Percentiles rank a stretch among this genome's conserved stretches.
Evolutionary conservation across 2,113 vertebrate genomes (phyloP).

Genomic region (Antidorcas marsupialis): DNA sequence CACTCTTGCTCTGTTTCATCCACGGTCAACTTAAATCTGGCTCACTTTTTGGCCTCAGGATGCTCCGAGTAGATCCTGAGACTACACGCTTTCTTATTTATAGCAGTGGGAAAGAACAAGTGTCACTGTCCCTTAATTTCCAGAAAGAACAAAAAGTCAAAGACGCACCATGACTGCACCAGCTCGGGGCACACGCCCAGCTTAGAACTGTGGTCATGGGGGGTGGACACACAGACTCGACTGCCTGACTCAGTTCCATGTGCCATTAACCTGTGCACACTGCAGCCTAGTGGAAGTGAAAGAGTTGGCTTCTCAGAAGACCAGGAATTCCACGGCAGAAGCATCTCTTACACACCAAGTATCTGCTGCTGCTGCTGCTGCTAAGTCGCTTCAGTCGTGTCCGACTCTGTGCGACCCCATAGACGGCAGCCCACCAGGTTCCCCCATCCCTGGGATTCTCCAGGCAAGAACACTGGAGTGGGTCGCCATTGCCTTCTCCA

Average conservation of each 20-base stretch:
- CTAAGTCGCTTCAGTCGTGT: fast-evolving
- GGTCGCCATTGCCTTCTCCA: no score
- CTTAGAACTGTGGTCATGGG: neutral
- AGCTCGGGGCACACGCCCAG: no score
- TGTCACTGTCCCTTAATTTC: neutral
- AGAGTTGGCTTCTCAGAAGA: neutral
- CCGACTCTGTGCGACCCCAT: no score
- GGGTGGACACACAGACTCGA: fast-evolving
- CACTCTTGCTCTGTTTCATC: neutral
- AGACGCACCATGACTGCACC: neutral
- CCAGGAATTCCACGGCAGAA: neutral
- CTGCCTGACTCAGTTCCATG: neutral
- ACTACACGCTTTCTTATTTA: neutral
- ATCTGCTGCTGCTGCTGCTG: no score
- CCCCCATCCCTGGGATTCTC: no score
- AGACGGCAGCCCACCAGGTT: no score
- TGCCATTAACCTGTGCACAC: no score
- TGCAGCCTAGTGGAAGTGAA: no score
- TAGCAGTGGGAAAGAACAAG: neutral
- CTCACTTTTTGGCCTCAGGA: neutral
- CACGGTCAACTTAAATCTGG: neutral
- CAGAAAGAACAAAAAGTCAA: neutral
- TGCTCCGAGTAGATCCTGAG: neutral
- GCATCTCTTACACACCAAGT: neutral
- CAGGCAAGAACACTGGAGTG: no score